Evolutionary conservation across 2,888 invertebrate species (phyloP).

Genomic region (Hipparchia sbordonii): DNA sequence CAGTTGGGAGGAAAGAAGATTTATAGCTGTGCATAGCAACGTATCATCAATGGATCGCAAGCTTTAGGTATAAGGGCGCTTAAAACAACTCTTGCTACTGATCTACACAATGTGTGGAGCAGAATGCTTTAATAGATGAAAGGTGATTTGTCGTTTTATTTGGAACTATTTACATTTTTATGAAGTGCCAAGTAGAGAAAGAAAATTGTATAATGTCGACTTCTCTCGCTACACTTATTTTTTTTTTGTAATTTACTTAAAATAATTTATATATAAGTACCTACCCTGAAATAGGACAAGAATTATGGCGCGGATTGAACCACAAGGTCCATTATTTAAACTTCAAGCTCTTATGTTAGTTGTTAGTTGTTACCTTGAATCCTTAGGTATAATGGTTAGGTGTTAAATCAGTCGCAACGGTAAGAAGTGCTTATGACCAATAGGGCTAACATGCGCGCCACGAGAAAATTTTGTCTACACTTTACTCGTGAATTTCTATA

Average conservation of each 20-base stretch:
- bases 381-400: no score
- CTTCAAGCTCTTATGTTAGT: no score
- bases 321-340: no score
- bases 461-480: no score
- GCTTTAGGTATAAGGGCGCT: constrained; percentile 28
- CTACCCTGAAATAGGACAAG: no score
- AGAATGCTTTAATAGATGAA: constrained; percentile 8
- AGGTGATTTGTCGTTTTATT: constrained; percentile 16
- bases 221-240: no score
- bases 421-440: no score
- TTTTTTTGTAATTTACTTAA: neutral
- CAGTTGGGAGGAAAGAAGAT: neutral
- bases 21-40: constrained; percentile 5
- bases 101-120: constrained; percentile 34
- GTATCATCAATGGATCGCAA: neutral
- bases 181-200: neutral
- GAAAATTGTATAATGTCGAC: neutral
- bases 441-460: no score
- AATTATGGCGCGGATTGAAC: no score
- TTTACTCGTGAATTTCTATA: no score
- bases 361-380: no score
- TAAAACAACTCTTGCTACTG: constrained; percentile 32
- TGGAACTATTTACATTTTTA: neutral
- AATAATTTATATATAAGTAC: neutral
- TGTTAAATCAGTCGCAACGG: no score